These are phyloP conservation scores for Andricus grossulariae DNA, from an alignment of 1,140 invertebrate species.

Conservation along the genomic window DNA sequence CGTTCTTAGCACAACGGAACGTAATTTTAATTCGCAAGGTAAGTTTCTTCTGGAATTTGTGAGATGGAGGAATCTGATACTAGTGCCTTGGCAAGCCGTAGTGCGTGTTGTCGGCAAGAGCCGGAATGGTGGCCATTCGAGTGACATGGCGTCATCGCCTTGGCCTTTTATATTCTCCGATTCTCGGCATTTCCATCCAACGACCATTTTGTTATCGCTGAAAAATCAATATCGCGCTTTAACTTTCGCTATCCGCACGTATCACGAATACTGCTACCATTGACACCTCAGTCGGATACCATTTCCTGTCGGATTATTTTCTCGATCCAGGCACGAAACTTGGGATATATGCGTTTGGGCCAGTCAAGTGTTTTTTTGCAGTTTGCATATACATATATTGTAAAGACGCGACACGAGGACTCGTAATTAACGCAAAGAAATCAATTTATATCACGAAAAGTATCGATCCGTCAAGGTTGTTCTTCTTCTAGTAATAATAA, in stretches of 20 bases:
- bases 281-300: background rate
- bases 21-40: slow-evolving; percentile 42
- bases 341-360: background rate
- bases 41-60: slow-evolving; percentile 16
- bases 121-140: slow-evolving; percentile 52
- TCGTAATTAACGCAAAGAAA: slow-evolving; percentile 32
- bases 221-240: slow-evolving; percentile 64
- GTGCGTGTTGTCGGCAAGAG: slow-evolving; percentile 45
- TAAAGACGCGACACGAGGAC: slow-evolving; percentile 28
- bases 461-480: slow-evolving; percentile 7
- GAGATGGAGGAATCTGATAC: slow-evolving; percentile 1
- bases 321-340: slow-evolving; percentile 4
- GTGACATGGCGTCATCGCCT: slow-evolving; percentile 62
- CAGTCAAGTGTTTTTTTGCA: background rate
- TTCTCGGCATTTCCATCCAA: slow-evolving; percentile 53
- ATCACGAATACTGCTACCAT: slow-evolving; percentile 9
- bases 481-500: slow-evolving; percentile 1
- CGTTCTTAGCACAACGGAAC: slow-evolving; percentile 51
- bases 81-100: slow-evolving; percentile 36
- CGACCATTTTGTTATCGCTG: slow-evolving; percentile 67
- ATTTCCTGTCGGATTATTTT: background rate
- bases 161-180: slow-evolving; percentile 58
- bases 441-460: slow-evolving; percentile 19
- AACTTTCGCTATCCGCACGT: slow-evolving; percentile 37
- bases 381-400: background rate